Evolutionary conservation across 2,113 vertebrate genomes (phyloP), one percentile per base, ranked within the genome.

Genomic region (Melozone crissalis): DNA sequence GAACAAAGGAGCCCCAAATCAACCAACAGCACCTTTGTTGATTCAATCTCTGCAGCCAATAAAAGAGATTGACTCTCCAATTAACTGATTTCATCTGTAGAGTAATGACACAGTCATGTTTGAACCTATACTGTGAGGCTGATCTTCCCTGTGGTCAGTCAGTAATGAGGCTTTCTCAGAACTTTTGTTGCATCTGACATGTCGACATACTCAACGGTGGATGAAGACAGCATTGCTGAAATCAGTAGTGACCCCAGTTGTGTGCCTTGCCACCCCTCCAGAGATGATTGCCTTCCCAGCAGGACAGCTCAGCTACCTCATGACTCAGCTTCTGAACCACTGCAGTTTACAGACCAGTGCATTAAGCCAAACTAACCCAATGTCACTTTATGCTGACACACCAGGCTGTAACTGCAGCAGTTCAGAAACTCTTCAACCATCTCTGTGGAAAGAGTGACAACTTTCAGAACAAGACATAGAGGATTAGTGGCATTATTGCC

Each of bases 291-390:
- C 52, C 65, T 73, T 82, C 92, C 79, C 72, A 86, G 79, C 72
- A 88, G 76, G 65, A 93, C 83, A 90, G 83, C 90, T 95, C 92
- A 95, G 66, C 94, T 74, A 52, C 63, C 59, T 71, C 39, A 2
- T 92, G 92, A 95, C 92, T 96, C 90, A 92, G 84, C 61, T 68
- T 35, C 78, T 75, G 87, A 81, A 44, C 39, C 87, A 57, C 81
- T 63, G 93, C 83, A 80, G 51, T 84, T 86, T 71, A 81, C 7
- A 3, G 76, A 74, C 33, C 55, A 13, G 90, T n/a, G 11, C 35
- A 24, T 47, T 67, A 39, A 63, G 73, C 74, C 89, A 93, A 94
- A 84, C 76, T 47, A 80, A 71, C 41, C 43, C 3, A 52, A 67
- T 74, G 61, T 47, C 51, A 59, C 72, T 90, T 84, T 61, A 52